Conservation (phyloP, 2,113 vertebrate species). For the Dissostichus mawsoni region DNA sequence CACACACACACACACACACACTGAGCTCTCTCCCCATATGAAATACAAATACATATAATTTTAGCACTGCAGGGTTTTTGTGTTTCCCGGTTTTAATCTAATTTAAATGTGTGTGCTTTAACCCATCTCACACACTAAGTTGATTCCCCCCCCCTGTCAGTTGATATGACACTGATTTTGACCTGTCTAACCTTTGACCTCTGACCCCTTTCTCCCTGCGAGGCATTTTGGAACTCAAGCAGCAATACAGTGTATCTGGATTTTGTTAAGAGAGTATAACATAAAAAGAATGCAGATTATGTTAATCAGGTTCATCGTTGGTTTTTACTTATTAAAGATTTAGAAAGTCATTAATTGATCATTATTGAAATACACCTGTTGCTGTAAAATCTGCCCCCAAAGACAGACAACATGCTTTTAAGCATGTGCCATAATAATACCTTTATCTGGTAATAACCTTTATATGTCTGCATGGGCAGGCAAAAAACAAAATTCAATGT, state of each 20-base stretch:
- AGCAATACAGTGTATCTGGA: not conserved
- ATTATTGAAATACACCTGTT: no score
- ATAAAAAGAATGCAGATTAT: not conserved
- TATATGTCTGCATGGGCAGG: no score
- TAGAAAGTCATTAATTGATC: no score
- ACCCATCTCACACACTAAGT: constrained; percentile 21
- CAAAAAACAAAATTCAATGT: no score
- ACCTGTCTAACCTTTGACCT: constrained; percentile 33
- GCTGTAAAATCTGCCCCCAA: no score
- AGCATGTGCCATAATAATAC: no score
- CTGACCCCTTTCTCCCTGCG: not conserved
- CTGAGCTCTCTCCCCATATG: not conserved
- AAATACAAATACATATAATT: constrained; percentile 35
- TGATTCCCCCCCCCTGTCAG: not conserved
- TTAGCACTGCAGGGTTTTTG: constrained; percentile 8
- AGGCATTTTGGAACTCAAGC: no score
- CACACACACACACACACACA: constrained; percentile 3
- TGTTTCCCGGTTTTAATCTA: constrained; percentile 10
- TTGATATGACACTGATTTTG: constrained; percentile 2
- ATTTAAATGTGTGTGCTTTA: not conserved
- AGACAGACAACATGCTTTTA: no score
- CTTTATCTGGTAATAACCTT: no score
- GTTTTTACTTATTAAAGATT: no score
- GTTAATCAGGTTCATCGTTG: no score
- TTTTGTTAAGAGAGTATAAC: not conserved